Evolutionary conservation across 2,888 invertebrate genomes (phyloP), one percentile per base, ranked within the genome.

Genomic region (Ormyrus rosae): DNA sequence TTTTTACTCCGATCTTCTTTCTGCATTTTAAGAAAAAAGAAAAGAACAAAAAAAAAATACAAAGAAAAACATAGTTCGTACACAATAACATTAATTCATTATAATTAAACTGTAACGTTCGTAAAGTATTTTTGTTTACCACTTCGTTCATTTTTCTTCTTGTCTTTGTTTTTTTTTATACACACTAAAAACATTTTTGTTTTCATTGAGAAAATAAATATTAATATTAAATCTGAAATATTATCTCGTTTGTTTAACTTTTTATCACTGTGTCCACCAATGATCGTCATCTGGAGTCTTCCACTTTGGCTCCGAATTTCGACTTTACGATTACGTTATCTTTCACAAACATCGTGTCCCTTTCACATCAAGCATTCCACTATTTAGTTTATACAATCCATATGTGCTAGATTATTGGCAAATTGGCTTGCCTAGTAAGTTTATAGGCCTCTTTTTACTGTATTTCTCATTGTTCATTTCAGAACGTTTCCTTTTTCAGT

Each of bases 151-250:
- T 60, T 73, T 81, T 69, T 76, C 67, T 72, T 69, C 55, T 78
- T 56, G 75, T 81, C 70, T 73, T 83, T 61, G 65, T 73, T 80
- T 84, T 80, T 84, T 86, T 89, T 89, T 89, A 85, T 88, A 89
- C 89, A 88, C 85, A 87, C 87, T 89, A 88, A 89, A 89, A 88
- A 88, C 87, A 88, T 89, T 88, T 86, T 86, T 87, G 84, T 85
- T 85, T 86, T 82, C 80, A 86, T 88, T 89, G 88, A 89, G 89
- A 90, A 90, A 90, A 89, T 90, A 90, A 89, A 89, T 89, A 89
- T 87, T 89, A 89, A 89, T 88, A 89, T 89, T 89, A 90, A 89
- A 89, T 89, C 87, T 88, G 88, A 89, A 88, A 87, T 87, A 87
- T 89, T 87, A 86, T 86, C 85, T 87, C 85, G 85, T 84, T 83